phyloP scores from a whole-genome alignment of 2,888 invertebrate species.

The Pollenia griseotomentosa region DNA sequence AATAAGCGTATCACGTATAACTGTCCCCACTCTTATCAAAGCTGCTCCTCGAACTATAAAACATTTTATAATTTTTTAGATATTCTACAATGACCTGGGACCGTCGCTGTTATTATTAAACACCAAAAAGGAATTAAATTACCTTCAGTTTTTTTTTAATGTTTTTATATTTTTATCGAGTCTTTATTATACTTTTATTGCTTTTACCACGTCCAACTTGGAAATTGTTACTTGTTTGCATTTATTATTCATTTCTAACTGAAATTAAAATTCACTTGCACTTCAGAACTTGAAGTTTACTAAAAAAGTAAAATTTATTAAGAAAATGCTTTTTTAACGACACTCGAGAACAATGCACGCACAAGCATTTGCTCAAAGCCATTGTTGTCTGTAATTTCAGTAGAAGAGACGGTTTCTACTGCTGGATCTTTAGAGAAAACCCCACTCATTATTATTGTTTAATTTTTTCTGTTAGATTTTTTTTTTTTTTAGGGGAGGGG shows the following conservation, averaged over 20 bases:
- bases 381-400: too few species aligned
- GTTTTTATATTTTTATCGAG: constrained; percentile 1
- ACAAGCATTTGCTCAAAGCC: not conserved
- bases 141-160: constrained; percentile 56
- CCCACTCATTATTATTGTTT: constrained; percentile 14
- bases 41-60: not conserved
- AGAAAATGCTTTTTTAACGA: constrained; percentile 61
- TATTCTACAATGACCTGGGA: constrained; percentile 37
- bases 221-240: not conserved
- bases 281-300: constrained; percentile 67
- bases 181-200: not conserved
- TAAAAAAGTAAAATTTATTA: constrained; percentile 73
- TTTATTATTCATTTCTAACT: constrained; percentile 14
- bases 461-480: constrained; percentile 17
- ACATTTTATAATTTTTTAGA: not conserved
- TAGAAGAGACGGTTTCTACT: too few species aligned
- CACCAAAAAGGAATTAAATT: constrained; percentile 40
- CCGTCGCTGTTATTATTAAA: constrained; percentile 30
- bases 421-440: not conserved
- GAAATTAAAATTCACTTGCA: constrained; percentile 70
- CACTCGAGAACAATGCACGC: not conserved
- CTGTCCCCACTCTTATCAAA: not conserved
- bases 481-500: not conserved
- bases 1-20: too few species aligned
- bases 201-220: not conserved